These are phyloP conservation scores for Alexandromys fortis DNA, from an alignment of 2,113 vertebrate species.

Conservation along the genomic window DNA sequence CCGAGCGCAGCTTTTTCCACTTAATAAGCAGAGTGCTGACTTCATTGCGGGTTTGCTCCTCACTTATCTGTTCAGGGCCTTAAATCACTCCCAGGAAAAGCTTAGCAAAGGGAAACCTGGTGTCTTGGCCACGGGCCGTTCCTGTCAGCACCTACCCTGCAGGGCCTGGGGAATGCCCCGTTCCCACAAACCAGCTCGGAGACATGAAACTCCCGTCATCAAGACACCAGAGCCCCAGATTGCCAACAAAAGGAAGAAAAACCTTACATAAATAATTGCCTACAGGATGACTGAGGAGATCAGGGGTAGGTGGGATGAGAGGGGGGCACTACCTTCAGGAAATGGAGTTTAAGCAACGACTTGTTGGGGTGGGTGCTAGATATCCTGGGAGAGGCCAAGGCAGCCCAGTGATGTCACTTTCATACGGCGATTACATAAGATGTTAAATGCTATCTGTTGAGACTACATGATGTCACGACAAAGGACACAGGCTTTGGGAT, in stretches of 20 bases:
- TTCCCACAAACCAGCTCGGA: neutral
- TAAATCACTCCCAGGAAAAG: slow-evolving; percentile 88
- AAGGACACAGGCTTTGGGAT: slow-evolving; percentile 20
- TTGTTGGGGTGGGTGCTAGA: neutral
- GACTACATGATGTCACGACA: neutral
- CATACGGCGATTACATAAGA: neutral
- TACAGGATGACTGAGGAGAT: neutral
- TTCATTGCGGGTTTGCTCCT: slow-evolving; percentile 85
- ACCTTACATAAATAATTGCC: neutral
- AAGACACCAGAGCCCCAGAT: slow-evolving; percentile 79
- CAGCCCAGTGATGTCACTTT: neutral
- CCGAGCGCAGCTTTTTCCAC: slow-evolving; percentile 88
- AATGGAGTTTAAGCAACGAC: slow-evolving; percentile 20
- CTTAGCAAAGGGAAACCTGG: slow-evolving; percentile 86
- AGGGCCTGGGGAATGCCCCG: slow-evolving; percentile 41
- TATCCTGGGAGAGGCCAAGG: neutral
- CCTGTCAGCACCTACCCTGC: slow-evolving; percentile 69
- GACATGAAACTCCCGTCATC: neutral
- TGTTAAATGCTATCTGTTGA: neutral
- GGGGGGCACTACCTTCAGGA: neutral
- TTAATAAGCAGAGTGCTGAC: slow-evolving; percentile 92
- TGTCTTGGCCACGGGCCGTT: slow-evolving; percentile 35
- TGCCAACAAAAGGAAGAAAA: slow-evolving; percentile 33
- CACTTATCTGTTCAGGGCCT: slow-evolving; percentile 84
- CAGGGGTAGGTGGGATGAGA: neutral